Percentiles rank a stretch among this genome's conserved stretches.
Conservation (phyloP, 2,113 vertebrate species). For the Sander lucioperca region DNA sequence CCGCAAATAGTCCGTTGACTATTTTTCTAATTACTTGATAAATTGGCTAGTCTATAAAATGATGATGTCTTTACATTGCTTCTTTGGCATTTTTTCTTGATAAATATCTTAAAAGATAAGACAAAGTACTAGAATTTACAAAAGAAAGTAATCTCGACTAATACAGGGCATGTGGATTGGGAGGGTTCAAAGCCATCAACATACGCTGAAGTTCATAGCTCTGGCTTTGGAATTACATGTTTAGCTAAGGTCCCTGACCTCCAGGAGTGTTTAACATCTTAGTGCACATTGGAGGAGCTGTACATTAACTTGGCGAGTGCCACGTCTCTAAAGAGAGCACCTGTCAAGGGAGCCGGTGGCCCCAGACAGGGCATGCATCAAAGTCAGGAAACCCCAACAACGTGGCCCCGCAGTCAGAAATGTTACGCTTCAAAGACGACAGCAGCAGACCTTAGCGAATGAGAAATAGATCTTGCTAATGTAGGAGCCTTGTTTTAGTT, state of each 20-base stretch:
- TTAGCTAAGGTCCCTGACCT: slow-evolving; percentile 64
- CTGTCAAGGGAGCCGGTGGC: slow-evolving; percentile 53
- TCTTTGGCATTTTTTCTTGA: neutral
- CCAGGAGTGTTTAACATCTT: slow-evolving; percentile 52
- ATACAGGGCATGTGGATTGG: neutral
- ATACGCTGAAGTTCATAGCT: slow-evolving; percentile 15
- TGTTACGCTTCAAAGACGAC: slow-evolving; percentile 60
- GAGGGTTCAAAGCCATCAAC: slow-evolving; percentile 31
- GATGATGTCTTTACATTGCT: neutral
- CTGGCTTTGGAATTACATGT: slow-evolving; percentile 47
- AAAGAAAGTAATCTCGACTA: neutral
- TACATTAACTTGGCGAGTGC: slow-evolving; percentile 46
- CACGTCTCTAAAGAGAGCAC: slow-evolving; percentile 48
- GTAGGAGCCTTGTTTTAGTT: slow-evolving; percentile 18
- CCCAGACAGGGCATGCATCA: slow-evolving; percentile 58
- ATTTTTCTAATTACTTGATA: neutral
- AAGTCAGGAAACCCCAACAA: slow-evolving; percentile 65
- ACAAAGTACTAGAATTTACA: neutral
- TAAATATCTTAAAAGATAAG: neutral
- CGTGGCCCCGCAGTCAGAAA: slow-evolving; percentile 47
- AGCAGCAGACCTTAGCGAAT: slow-evolving; percentile 55
- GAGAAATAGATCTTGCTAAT: slow-evolving; percentile 49
- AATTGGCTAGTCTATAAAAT: neutral
- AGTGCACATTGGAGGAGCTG: slow-evolving; percentile 34
- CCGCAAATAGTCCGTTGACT: neutral